These are phyloP conservation scores for Meiosimyza decipiens DNA, from an alignment of 2,888 invertebrate species.

Conservation along the genomic window DNA sequence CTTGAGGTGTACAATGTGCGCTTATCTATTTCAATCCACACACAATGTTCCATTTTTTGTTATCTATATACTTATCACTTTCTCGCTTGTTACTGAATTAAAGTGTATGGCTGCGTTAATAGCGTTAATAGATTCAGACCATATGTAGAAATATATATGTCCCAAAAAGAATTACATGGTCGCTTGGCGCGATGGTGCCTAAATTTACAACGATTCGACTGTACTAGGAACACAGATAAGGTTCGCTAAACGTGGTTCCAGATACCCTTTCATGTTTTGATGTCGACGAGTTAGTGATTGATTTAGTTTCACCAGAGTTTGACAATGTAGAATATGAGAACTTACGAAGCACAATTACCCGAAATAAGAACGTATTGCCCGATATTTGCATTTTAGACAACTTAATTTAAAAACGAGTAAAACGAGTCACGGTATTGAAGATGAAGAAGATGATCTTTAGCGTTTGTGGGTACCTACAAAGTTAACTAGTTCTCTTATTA, in stretches of 20 bases:
- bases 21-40: too few relatives aligned
- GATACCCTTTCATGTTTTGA: constrained; percentile 47
- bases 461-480: too few relatives aligned
- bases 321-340: not conserved
- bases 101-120: constrained; percentile 29
- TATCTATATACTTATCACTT: too few relatives aligned
- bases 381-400: constrained; percentile 2
- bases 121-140: constrained; percentile 31
- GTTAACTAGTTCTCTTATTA: too few relatives aligned
- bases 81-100: constrained; percentile 6
- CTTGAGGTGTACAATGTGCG: too few relatives aligned
- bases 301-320: constrained; percentile 3
- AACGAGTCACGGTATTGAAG: not conserved
- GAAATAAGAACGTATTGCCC: not conserved
- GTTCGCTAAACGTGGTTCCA: constrained; percentile 46
- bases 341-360: not conserved
- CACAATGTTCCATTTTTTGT: too few relatives aligned
- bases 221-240: constrained; percentile 45
- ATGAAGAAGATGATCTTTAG: too few relatives aligned
- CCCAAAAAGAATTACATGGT: constrained; percentile 49
- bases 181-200: constrained; percentile 47
- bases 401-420: not conserved
- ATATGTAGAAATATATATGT: constrained; percentile 39
- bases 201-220: constrained; percentile 47
- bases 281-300: constrained; percentile 13